Base-by-base conservation (phyloP, 1,140 invertebrate genomes). In the Oryzaephilus surinamensis region DNA sequence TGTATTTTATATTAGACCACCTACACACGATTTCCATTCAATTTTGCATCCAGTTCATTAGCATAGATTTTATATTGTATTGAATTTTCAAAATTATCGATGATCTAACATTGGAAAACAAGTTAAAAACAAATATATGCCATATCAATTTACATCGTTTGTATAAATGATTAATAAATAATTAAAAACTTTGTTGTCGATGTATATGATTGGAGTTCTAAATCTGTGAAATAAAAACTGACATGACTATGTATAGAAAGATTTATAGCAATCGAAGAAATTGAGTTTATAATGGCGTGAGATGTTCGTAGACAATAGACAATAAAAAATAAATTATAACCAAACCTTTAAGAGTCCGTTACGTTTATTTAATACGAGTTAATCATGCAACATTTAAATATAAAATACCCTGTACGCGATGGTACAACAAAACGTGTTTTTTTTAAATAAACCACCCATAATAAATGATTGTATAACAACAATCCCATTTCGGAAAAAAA, bases 321-420 rank as follows among this genome's bases (percentile, higher is more conserved):
- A 54, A 52, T 53, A 59, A 59, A 59, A 59, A 59, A 59, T 59
- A 59, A 57, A 57, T 59, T 59, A 59, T 55, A 59, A 59, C 48
- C 46, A 38, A 57, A 52, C 48, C 50, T 54, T 55, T 55, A 55
- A 55, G 57, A 54, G 57, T 52, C 47, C 55, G 48, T 57, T 57
- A 55, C 53, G 47, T 59, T 59, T 59, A 57, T 61, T 60, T 61
- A 61, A 61, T 61, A 58, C 54, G 49, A 46, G 46, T 47, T 61
- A 61, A 61, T 61, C 59, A 61, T 61, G 59, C 59, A 57, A 61
- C 49, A 56, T 58, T 61, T 58, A 55, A 57, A 60, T 57, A 57
- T 55, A 60, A 60, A 61, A 55, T 54, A 46, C 51, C 57, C 48
- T 42, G 59, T 54, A 61, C 59, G 41, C 37, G 47, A 41, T 61